Conservation (phyloP, 2,113 vertebrate species). For the Scartelaos histophorus region DNA sequence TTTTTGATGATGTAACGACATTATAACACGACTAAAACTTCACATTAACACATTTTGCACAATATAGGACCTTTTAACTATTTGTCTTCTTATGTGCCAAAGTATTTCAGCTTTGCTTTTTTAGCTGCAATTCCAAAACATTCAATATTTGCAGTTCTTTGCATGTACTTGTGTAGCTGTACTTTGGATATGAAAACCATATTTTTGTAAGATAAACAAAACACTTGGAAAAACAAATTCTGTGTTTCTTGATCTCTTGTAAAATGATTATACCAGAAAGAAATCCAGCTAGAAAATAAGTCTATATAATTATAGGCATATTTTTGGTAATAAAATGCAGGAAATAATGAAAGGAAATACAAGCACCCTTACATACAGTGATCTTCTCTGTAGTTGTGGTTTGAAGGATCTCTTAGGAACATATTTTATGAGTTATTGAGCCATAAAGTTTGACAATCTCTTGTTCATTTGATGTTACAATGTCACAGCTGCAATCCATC, state of each 20-base stretch:
- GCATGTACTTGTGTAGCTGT: no score
- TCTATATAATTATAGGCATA: constrained; percentile 76
- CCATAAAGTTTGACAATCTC: background rate
- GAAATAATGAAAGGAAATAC: constrained; percentile 55
- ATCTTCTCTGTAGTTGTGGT: constrained; percentile 40
- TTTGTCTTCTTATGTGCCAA: no score
- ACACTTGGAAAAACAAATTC: constrained; percentile 67
- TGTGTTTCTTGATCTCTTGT: constrained; percentile 66
- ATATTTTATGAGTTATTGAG: constrained; percentile 12
- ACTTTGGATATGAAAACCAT: no score
- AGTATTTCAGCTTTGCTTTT: no score
- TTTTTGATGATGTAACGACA: no score
- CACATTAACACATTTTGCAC: no score
- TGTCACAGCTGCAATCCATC: background rate
- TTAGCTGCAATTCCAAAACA: no score
- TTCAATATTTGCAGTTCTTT: no score
- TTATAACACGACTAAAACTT: no score
- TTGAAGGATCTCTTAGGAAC: constrained; percentile 47
- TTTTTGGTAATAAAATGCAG: constrained; percentile 60
- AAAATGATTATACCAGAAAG: constrained; percentile 72
- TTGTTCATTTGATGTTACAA: background rate
- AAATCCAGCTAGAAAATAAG: constrained; percentile 77
- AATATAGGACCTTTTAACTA: no score
- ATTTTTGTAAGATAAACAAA: constrained; percentile 58
- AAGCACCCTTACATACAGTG: constrained; percentile 51